Evolutionary conservation across 2,888 invertebrate genomes (phyloP).

Genomic region (Stenurella melanura): DNA sequence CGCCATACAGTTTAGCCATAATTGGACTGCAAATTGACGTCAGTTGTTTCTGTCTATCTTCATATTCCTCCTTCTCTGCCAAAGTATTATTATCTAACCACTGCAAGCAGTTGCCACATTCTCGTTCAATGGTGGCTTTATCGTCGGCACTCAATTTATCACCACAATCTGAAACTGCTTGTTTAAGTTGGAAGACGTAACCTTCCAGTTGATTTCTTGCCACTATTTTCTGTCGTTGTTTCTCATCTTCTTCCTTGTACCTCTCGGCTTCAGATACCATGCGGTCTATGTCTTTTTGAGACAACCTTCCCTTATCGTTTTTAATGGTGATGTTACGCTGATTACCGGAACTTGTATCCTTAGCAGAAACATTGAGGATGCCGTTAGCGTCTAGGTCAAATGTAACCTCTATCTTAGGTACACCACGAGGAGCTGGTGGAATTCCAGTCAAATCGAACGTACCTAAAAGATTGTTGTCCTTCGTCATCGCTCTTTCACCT

Average conservation of each 20-base stretch:
- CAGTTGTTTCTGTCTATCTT: conserved; percentile 76
- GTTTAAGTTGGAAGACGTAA: conserved; percentile 82
- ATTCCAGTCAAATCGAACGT: conserved; percentile 82
- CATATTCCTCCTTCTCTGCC: conserved; percentile 81
- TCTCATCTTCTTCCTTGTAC: conserved; percentile 83
- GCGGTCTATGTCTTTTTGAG: conserved; percentile 87
- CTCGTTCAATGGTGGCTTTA: conserved; percentile 70
- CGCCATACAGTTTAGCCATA: conserved; percentile 76
- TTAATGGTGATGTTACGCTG: conserved; percentile 86
- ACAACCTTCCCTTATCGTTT: conserved; percentile 87
- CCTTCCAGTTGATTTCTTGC: conserved; percentile 83
- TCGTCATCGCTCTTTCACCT: conserved; percentile 87
- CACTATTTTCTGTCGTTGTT: conserved; percentile 79
- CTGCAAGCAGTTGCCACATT: conserved; percentile 78
- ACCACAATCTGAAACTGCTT: conserved; percentile 80
- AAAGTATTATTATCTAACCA: conserved; percentile 82
- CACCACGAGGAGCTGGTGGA: conserved; percentile 81
- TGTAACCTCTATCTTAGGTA: conserved; percentile 82
- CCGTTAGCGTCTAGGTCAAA: conserved; percentile 86
- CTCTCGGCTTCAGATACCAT: conserved; percentile 85
- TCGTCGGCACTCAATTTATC: conserved; percentile 77
- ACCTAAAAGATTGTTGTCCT: conserved; percentile 83
- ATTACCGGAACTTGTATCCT: conserved; percentile 79
- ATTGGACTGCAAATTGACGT: conserved; percentile 74
- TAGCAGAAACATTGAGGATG: conserved; percentile 78